Base-by-base conservation (phyloP, 2,888 invertebrate species). In the Cryptocheilus praepositus region DNA sequence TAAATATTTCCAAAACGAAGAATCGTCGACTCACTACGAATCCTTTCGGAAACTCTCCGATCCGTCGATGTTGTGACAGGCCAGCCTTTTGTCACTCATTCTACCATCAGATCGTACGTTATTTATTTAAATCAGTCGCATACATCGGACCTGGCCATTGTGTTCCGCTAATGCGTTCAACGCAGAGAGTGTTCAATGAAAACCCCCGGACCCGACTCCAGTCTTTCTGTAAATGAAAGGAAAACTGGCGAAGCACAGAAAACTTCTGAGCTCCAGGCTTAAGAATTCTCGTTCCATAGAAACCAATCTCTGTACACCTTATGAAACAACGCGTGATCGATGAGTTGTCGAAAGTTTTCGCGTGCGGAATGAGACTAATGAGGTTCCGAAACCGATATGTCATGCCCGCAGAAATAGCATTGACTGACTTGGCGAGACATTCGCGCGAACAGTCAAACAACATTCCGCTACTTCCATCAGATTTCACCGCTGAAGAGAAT, bases 1-100 rank as follows among this genome's bases (percentile, higher is more conserved):
- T 84, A 84, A 85, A 85, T 83, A 83, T 85, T 86, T 85, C 80
- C 62, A 81, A 85, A 84, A 83, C 79, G 73, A 64, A 36, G 71
- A 74, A 69, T 71, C 68, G 63, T 58, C 53, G 61, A 36, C 51
- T 49, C 72, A 63, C 64, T 51, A 46, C 53, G 67, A 77, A 79
- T 75, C 74, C 77, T 71, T 76, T 73, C 44, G 21, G 60, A 69
- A 73, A 53, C 54, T 53, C 52, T 52, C 25, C 46, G 61, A 65
- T 53, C 57, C 63, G 43, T 55, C 60, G 22, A 28, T 78, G 77
- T 83, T 82, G 78, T 84, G 83, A 82, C 83, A 82, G 76, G 73
- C 67, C 71, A 74, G 72, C 36, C 71, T 74, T 76, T 81, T 67
- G 75, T 76, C 67, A 56, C 54, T 45, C 53, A 3, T 62, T 57